Base-by-base conservation (phyloP, 2,113 vertebrate genomes). In the Menura novaehollandiae region DNA sequence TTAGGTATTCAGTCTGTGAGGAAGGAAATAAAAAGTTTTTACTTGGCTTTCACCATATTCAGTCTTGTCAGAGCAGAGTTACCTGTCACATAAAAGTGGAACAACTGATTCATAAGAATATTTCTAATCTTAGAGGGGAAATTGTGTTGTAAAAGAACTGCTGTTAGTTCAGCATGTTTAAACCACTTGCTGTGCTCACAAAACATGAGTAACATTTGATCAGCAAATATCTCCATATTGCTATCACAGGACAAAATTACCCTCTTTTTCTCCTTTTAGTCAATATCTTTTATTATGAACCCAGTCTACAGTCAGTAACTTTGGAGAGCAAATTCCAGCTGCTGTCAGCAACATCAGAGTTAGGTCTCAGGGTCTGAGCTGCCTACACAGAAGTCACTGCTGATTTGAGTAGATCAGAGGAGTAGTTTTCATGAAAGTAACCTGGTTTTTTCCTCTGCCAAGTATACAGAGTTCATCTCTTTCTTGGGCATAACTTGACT, bases 381-480 rank as follows among this genome's bases (percentile, higher is more conserved):
- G 62, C 49, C 49, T 51, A 3, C 33, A 0, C 8, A 46, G 35
- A 37, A 63, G 13, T 67, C 4, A 1, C 44, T 56, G 67, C 2
- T 63, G 44, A 44, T 75, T 76, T 86, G 52, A 52, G 23, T 30
- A 18, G 7, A 17, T 63, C 43, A 75, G 43, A 74, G 55, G 41
- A 43, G 20, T 30, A 27, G 20, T 64, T 86, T 55, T 56, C 15
- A 18, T 84, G 35, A 37, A 51, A 69, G 20, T 2, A 2, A 17
- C 49, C 27, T 78, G 4, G 2, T 0, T n/a, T 59, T 73, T 60
- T 15, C 4, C 32, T 78, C 10, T 77, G 13, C n/a, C 15, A 37
- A 2, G 22, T 33, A 0, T 27, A 17, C 30, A 30, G 32, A 24
- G 21, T 47, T 85, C 0, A 0, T 3, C 9, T 37, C 32, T 80